phyloP scores from a whole-genome alignment of 1,140 invertebrate species.

The Yoshiicerus persimilis region DNA sequence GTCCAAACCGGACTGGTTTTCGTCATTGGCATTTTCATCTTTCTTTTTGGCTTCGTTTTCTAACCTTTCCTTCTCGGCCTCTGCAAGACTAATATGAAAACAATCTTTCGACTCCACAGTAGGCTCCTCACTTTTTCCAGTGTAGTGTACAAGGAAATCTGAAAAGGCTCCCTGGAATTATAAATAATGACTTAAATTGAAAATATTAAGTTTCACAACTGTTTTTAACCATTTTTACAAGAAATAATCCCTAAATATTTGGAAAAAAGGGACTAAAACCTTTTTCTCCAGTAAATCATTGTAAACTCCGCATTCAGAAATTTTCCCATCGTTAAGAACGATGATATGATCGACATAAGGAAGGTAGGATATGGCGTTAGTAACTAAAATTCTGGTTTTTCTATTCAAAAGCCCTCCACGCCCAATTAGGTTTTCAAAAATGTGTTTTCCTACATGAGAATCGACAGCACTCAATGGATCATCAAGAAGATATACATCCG shows the following conservation, averaged over 20 bases:
- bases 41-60: neutral
- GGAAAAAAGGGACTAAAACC: too few species aligned
- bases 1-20: neutral
- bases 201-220: too few species aligned
- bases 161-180: constrained; percentile 50
- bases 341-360: constrained; percentile 84
- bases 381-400: constrained; percentile 83
- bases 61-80: neutral
- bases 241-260: too few species aligned
- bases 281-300: constrained; percentile 76
- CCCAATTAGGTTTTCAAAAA: constrained; percentile 88
- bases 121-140: constrained; percentile 63
- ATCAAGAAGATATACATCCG: constrained; percentile 89
- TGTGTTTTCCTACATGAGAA: constrained; percentile 91
- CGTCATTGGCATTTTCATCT: neutral
- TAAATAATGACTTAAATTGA: neutral
- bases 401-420: constrained; percentile 74
- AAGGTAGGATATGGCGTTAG: constrained; percentile 85
- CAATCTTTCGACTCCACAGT: neutral
- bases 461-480: constrained; percentile 92
- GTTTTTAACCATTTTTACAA: too few species aligned
- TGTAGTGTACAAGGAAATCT: constrained; percentile 76
- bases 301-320: constrained; percentile 82
- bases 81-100: neutral
- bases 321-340: constrained; percentile 77